A percentile compares a stretch with the other conserved stretches of the same genome.
These are phyloP conservation scores for Phalanger gymnotis DNA, from an alignment of 2,797 vertebrate genomes.

Conservation along the genomic window DNA sequence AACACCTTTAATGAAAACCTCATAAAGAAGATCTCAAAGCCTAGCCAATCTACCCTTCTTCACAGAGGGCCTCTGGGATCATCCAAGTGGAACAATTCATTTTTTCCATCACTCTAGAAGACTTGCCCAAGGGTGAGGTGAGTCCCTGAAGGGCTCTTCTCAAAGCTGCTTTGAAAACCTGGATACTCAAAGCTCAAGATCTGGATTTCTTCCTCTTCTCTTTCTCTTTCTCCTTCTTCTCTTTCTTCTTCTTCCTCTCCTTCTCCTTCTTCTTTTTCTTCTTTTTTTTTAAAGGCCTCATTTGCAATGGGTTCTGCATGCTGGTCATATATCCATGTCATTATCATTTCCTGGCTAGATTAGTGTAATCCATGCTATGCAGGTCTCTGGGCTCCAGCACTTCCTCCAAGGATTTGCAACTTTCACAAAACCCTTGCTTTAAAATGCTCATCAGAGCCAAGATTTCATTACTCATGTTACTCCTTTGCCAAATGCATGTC, in stretches of 20 bases:
- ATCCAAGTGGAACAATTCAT: background rate
- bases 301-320: slow-evolving; percentile 78
- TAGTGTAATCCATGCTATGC: slow-evolving; percentile 78
- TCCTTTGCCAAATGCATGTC: slow-evolving; percentile 72
- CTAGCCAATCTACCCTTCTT: background rate
- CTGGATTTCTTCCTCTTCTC: background rate
- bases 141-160: background rate
- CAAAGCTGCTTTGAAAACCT: background rate
- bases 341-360: slow-evolving; percentile 82
- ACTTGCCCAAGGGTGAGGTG: background rate
- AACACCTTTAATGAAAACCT: background rate
- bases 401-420: slow-evolving; percentile 81
- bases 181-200: background rate
- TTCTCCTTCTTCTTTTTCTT: too few relatives aligned
- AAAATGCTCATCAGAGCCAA: slow-evolving; percentile 79
- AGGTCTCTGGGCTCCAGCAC: slow-evolving; percentile 75
- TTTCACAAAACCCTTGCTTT: slow-evolving; percentile 78
- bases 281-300: slow-evolving; percentile 54
- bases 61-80: background rate
- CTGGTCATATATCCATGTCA: slow-evolving; percentile 68
- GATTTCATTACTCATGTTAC: slow-evolving; percentile 76
- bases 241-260: background rate
- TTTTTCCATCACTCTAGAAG: background rate
- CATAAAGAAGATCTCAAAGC: background rate
- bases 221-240: too few relatives aligned